These are phyloP conservation scores for Otolemur crassicaudatus DNA, from an alignment of 2,797 vertebrate genomes.

Conservation along the genomic window DNA sequence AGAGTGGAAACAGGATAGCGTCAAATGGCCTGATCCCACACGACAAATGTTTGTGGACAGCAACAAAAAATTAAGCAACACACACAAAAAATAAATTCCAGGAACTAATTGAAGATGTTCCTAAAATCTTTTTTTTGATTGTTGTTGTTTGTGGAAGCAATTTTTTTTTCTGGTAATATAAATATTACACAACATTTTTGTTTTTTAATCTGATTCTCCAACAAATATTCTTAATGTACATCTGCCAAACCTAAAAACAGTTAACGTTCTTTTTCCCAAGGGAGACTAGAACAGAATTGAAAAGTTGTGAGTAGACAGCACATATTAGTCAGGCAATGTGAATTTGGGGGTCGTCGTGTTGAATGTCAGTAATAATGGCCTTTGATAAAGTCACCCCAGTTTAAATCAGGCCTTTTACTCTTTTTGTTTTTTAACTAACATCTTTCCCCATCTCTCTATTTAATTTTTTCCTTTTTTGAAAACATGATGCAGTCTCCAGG, in stretches of 20 bases:
- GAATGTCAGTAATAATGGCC: neutral
- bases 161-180: neutral
- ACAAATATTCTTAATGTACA: neutral
- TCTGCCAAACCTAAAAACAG: neutral
- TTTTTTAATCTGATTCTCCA: constrained; percentile 15
- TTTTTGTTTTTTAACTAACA: neutral
- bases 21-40: neutral
- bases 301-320: neutral
- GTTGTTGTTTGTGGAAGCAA: neutral
- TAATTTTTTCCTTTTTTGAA: constrained; percentile 16
- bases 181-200: neutral
- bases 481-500: neutral
- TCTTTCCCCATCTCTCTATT: neutral
- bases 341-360: neutral
- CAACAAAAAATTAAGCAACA: neutral
- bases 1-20: neutral
- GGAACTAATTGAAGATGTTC: neutral
- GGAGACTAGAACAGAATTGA: neutral
- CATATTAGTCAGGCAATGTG: neutral
- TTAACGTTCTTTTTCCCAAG: neutral
- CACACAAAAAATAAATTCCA: neutral
- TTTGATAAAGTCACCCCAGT: neutral
- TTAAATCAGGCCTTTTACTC: neutral
- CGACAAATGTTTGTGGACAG: constrained; percentile 4
- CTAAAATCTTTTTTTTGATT: neutral